These are phyloP conservation scores for Nymphalis io DNA, from an alignment of 1,140 invertebrate species.

Conservation along the genomic window DNA sequence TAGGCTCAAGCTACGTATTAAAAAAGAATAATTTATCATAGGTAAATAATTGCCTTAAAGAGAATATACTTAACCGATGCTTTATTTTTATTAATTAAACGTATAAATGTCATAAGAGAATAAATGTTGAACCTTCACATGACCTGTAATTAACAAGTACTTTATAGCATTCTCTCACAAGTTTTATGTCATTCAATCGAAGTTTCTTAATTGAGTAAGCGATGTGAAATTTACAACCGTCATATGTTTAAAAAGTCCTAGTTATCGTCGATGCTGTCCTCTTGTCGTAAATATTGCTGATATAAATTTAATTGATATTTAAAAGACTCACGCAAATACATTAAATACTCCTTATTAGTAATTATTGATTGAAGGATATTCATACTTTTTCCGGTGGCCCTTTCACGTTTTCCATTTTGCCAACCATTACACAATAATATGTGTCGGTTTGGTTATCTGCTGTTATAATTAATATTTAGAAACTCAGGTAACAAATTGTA, in stretches of 20 bases:
- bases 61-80: no score
- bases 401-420: no score
- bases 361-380: constrained; percentile 5
- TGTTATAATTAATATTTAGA: no score
- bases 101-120: constrained; percentile 4
- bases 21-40: no score
- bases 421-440: no score
- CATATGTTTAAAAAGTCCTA: constrained; percentile 66
- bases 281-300: constrained; percentile 16
- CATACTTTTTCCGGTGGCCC: neutral
- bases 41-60: no score
- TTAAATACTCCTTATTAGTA: constrained; percentile 3
- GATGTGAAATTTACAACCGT: constrained; percentile 73
- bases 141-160: constrained; percentile 71
- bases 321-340: neutral
- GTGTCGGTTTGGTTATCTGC: no score
- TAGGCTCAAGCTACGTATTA: no score
- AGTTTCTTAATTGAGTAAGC: constrained; percentile 77
- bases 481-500: no score
- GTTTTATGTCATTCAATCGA: constrained; percentile 77
- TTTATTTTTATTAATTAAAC: neutral
- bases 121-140: constrained; percentile 42
- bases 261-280: constrained; percentile 53
- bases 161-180: constrained; percentile 71
- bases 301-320: constrained; percentile 21